Conservation (phyloP, 1,140 invertebrate genomes). For the Rhyacophila brunnea region DNA sequence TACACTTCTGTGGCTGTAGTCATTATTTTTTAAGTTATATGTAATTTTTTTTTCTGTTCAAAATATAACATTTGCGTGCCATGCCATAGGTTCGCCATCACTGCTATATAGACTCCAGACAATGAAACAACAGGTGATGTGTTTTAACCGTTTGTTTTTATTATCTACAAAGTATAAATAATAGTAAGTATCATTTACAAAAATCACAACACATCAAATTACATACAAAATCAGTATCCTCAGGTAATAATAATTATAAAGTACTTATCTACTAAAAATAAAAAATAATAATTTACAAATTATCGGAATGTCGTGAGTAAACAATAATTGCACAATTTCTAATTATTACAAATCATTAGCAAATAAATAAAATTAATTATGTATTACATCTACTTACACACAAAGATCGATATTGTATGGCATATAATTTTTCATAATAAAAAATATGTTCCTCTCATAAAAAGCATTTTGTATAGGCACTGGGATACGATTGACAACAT, state of each 20-base stretch:
- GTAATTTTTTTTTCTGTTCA: too few species aligned
- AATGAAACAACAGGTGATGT: neutral
- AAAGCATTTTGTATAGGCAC: conserved; percentile 29
- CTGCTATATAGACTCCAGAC: too few species aligned
- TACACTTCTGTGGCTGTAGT: too few species aligned
- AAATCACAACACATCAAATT: conserved; percentile 25
- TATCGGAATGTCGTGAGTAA: conserved; percentile 8
- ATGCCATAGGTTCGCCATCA: too few species aligned
- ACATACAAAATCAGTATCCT: conserved; percentile 5
- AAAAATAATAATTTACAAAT: conserved; percentile 15
- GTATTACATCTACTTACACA: conserved; percentile 8
- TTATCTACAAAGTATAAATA: conserved; percentile 20
- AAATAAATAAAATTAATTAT: conserved; percentile 2
- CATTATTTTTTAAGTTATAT: too few species aligned
- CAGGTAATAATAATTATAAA: neutral
- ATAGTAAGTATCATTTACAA: conserved; percentile 1
- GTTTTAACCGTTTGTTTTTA: neutral
- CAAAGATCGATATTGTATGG: conserved; percentile 19
- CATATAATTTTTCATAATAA: conserved; percentile 15
- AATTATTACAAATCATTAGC: neutral
- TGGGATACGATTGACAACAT: conserved; percentile 28
- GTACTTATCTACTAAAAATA: neutral
- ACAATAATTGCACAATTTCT: conserved; percentile 15
- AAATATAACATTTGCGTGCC: too few species aligned
- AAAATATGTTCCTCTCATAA: conserved; percentile 22